Evolutionary conservation across 2,113 vertebrate species (phyloP), one percentile per base, ranked within the genome.

Genomic region (Poecilia latipinna): DNA sequence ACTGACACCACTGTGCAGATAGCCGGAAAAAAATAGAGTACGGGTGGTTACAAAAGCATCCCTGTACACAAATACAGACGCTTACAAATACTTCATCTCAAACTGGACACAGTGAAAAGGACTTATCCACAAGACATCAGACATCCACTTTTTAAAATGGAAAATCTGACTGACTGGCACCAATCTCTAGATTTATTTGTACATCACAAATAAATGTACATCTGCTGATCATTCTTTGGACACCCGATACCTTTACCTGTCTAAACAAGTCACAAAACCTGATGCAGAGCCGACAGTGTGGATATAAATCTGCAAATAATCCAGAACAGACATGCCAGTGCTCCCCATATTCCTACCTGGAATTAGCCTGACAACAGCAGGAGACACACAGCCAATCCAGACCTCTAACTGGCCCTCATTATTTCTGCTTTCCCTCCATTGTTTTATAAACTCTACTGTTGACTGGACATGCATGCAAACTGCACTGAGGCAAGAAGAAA

Each of bases 1-100:
- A 83, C 54, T 80, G 77, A 82, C 79, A 81, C 79, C 11, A 4
- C 65, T 80, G 79, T 70, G 75, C 51, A 29, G 35, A 48, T 3
- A 51, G 67, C 67, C 72, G 70, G 73, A 65, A 80, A 28, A 57
- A 31, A 69, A n/a, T 61, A 64, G 12, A 57, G 74, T 26, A 37
- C 12, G 42, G 57, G 35, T 75, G 33, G 26, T 70, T 61, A 70
- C 54, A 51, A 42, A 71, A 73, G 39, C 79, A 73, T 48, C 24
- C 12, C 10, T 33, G 28, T 66, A 51, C 48, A 57, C 17, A 51
- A 26, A 48, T 3, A 80, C n/a, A 68, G 29, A 72, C 0, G 0
- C 19, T 61, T 26, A 51, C 29, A 75, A 22, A 72, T 0, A 10
- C 24, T 4, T 12, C 1, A 15, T 63, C 13, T 42, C 0, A 65